Evolutionary conservation across 2,888 invertebrate genomes (phyloP), one percentile per base, ranked within the genome.

Genomic region (Sympetrum striolatum): DNA sequence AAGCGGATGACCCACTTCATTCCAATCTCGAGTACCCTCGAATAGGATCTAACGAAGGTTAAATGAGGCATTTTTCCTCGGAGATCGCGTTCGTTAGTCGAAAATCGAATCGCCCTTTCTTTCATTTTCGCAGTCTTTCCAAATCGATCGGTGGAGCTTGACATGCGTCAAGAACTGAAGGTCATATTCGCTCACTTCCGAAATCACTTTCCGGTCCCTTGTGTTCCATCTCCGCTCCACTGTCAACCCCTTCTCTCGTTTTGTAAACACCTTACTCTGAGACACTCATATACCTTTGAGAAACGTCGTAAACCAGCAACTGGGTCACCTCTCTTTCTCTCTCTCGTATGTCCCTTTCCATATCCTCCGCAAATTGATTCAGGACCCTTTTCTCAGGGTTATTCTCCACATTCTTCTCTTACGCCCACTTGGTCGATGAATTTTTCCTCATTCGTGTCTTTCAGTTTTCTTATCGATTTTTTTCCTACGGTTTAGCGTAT

Each of bases 281-380:
- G 5, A 14, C 53, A 58, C 58, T 25, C 22, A 58, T 58, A 60
- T 58, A 35, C 82, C 82, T 25, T 35, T 58, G 15, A 58, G 31
- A 58, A 82, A 58, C 31, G 58, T 60, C 82, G 82, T 82, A 82
- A 82, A 82, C 31, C 58, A 35, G 12, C 53, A 82, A 82, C 82
- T 82, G 35, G 82, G 82, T 82, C 82, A 58, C 58, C 10, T 35
- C n/a, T 12, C 80, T 48, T 2, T 44, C 10, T 48, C 0, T 2
- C 22, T 18, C 44, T n/a, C 31, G 44, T 39, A 0, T n/a, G 12
- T n/a, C 15, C 18, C 22, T 39, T 25, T n/a, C 80, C 80, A 18
- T 3, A 44, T 8, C 4, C 44, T 44, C 10, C 44, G 10, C 10
- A 44, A 44, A 44, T 8, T 44, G 44, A 44, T 44, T 44, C 4